Evolutionary conservation across 2,888 invertebrate species (phyloP), one percentile per base, ranked within the genome.

Genomic region (Calliopum simillimum): DNA sequence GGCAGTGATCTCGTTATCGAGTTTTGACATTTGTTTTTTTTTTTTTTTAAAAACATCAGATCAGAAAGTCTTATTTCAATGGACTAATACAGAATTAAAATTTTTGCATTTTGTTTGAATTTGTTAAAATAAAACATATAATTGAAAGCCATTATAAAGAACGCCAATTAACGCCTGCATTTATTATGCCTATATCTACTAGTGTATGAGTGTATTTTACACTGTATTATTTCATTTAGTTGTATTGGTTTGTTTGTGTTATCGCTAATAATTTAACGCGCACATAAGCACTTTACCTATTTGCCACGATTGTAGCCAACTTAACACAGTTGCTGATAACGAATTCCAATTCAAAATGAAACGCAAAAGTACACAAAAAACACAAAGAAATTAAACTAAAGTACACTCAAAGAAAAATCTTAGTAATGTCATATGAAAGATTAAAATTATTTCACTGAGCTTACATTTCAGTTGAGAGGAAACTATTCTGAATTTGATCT

Each of bases 251-350:
- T 68, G 56, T 68, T 56, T 61, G 65, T 63, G 68, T 80, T 80
- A 80, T 80, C 80, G 81, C 79, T 80, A 81, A 81, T 80, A 81
- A 81, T 81, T 81, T 80, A 80, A 80, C 80, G 78, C 79, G 81
- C 79, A 79, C 81, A 80, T 76, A 76, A 74, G 72, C 43, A 41
- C 19, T 61, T 46, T 61, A 46, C 61, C 44, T 61, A 21, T 46
- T 46, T 44, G 46, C 61, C 46, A 61, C 44, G 46, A 14, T 44
- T 21, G 46, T 23, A 61, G 44, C 19, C 41, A 61, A 21, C 11
- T 61, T 46, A 61, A 44, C 61, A 61, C 61, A 61, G 61, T 61
- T 61, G 61, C 61, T 61, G 61, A 61, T 61, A 61, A 61, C 61
- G 46, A 46, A 44, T 44, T 44, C 44, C 14, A 61, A 46, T 44